Percentiles rank a stretch among this genome's conserved stretches.
phyloP scores from a whole-genome alignment of 1,140 invertebrate species.

The Cylas formicarius region DNA sequence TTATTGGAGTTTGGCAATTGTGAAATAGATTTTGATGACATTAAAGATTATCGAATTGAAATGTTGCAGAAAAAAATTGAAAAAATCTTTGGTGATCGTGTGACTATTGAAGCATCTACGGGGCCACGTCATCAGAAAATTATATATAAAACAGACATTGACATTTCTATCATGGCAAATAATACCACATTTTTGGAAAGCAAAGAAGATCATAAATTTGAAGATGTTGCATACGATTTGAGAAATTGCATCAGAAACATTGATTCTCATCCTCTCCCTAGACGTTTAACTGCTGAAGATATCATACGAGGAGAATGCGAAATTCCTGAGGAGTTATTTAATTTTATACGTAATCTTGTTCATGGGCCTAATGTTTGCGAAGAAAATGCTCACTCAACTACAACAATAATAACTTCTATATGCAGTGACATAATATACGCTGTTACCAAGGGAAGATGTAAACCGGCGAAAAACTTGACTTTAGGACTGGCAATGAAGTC shows the following conservation, averaged over 20 bases:
- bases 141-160: too few species aligned
- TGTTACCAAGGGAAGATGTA: conserved; percentile 28
- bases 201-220: too few species aligned
- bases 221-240: conserved; percentile 2
- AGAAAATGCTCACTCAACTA: conserved; percentile 3
- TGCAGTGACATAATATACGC: conserved; percentile 36
- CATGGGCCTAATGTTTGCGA: too few species aligned
- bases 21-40: conserved; percentile 18
- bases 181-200: too few species aligned
- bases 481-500: conserved; percentile 37
- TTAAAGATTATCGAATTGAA: conserved; percentile 33
- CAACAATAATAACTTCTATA: conserved; percentile 31
- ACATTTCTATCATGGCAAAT: too few species aligned
- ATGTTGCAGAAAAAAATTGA: too few species aligned
- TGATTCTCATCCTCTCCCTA: conserved; percentile 1
- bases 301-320: too few species aligned
- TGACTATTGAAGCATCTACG: conserved; percentile 33
- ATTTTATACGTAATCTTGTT: too few species aligned
- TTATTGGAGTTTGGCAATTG: conserved; percentile 15
- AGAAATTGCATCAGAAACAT: too few species aligned
- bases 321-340: too few species aligned
- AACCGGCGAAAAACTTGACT: conserved; percentile 32
- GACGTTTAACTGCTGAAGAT: too few species aligned
- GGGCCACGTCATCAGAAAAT: conserved; percentile 26
- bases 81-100: conserved; percentile 31